A percentile compares a stretch with the other conserved stretches of the same genome.
Conservation (phyloP, 2,113 vertebrate genomes). For the Gallinago paraguaiae region DNA sequence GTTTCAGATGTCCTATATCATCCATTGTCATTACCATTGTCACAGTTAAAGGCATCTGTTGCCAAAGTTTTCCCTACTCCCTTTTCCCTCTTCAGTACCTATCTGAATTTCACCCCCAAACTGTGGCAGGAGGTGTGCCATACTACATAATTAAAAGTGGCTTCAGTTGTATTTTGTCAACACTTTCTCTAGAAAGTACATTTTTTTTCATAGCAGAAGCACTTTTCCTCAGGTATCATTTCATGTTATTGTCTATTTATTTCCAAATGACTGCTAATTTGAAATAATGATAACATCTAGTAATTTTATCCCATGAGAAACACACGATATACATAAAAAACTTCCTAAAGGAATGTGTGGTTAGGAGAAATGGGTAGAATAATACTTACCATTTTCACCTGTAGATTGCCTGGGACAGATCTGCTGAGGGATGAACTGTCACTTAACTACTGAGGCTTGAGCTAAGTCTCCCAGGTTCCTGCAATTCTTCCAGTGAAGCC, state of each 20-base stretch:
- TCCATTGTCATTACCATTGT: fast-evolving
- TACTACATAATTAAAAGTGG: not conserved
- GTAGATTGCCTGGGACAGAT: not conserved
- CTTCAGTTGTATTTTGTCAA: not conserved
- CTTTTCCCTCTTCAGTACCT: not conserved
- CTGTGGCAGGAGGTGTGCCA: not conserved
- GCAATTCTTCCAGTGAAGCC: not conserved
- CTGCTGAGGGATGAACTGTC: not conserved
- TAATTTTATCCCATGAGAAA: not conserved
- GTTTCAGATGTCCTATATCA: not conserved
- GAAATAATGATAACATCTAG: not conserved
- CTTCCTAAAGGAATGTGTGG: not conserved
- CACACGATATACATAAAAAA: not conserved
- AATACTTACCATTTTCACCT: not conserved
- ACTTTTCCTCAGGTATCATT: not conserved
- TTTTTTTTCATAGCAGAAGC: not conserved
- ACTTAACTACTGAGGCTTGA: not conserved
- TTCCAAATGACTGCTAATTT: not conserved
- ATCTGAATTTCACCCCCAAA: not conserved
- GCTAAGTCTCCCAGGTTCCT: not conserved
- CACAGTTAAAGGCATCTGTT: not conserved
- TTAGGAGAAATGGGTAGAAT: not conserved
- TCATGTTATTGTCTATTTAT: not conserved
- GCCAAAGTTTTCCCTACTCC: not conserved
- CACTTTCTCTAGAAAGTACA: not conserved